These are phyloP conservation scores for Mormyrus lacerda DNA, from an alignment of 2,113 vertebrate genomes.

Conservation along the genomic window DNA sequence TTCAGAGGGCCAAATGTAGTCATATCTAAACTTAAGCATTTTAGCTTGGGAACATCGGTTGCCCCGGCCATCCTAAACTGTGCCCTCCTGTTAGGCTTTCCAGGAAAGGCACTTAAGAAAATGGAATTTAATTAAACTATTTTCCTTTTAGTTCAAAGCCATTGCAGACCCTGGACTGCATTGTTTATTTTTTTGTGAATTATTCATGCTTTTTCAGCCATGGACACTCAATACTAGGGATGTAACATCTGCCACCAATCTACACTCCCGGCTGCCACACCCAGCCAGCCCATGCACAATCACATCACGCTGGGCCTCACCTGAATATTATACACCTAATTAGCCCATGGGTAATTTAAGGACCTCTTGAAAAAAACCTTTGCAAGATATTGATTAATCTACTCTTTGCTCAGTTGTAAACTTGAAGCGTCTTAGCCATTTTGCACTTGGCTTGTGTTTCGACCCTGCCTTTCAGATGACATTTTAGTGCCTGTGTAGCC, in stretches of 20 bases:
- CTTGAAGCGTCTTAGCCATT: background rate
- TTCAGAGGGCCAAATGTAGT: background rate
- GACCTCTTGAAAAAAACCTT: background rate
- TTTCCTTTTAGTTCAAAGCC: background rate
- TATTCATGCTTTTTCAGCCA: background rate
- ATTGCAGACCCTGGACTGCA: background rate
- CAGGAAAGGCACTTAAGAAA: background rate
- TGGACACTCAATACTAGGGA: background rate
- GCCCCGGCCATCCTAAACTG: background rate
- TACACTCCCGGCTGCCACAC: background rate
- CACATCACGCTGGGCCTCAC: background rate
- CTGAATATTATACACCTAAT: background rate
- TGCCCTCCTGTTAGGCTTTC: background rate
- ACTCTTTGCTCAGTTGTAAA: background rate
- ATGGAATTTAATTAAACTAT: background rate
- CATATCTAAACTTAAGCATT: background rate
- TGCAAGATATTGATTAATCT: background rate
- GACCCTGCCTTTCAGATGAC: background rate
- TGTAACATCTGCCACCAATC: background rate
- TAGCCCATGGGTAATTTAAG: background rate
- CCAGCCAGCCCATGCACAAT: background rate
- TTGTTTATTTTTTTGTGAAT: background rate
- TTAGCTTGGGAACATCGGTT: background rate
- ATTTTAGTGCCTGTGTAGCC: background rate
- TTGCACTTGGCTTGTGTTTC: background rate